Base-by-base conservation (phyloP, 2,888 invertebrate genomes). In the Pyrgus malvae region DNA sequence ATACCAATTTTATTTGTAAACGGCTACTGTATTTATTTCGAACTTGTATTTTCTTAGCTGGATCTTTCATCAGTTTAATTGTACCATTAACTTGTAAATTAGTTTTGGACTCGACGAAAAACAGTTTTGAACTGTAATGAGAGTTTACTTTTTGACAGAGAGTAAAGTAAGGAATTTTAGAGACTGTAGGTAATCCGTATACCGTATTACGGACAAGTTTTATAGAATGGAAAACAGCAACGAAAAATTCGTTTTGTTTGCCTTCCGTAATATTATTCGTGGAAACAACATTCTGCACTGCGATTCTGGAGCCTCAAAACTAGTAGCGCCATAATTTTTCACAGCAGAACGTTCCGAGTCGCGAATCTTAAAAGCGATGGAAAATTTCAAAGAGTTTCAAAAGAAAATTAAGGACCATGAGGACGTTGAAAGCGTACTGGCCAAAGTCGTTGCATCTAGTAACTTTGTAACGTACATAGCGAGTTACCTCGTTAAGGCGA, bases 401-500 rank as follows among this genome's bases (percentile, higher is more conserved):
- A 83, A 80, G 80, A 80, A 87, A 85, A 83, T 86, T 83, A 84
- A 82, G 79, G 72, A 70, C 69, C 66, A 67, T 62, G 63, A 66
- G 68, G 69, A 71, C 69, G 71, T 67, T 71, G 68, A 76, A 76
- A 80, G 79, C 71, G 67, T 64, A 67, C 64, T 63, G 62, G 61
- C 65, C 63, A 63, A 75, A 81, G 74, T 72, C 71, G 72, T 68
- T 76, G 81, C 81, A 79, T 70, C 75, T 61, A 63, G 68, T 77
- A 85, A 88, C 83, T 86, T 85, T 80, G 84, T 83, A 80, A 82
- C 76, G 74, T 66, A 63, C 70, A 69, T 45, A 66, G 66, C 66
- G 74, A 84, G 78, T 83, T 85, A 80, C 77, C 80, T 87, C 81
- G 80, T 86, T 89, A 88, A 81, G 80, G 74, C 71, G 65, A 69